Evolutionary conservation across 2,797 vertebrate species (phyloP).

Genomic region (Clarias laeviceps): DNA sequence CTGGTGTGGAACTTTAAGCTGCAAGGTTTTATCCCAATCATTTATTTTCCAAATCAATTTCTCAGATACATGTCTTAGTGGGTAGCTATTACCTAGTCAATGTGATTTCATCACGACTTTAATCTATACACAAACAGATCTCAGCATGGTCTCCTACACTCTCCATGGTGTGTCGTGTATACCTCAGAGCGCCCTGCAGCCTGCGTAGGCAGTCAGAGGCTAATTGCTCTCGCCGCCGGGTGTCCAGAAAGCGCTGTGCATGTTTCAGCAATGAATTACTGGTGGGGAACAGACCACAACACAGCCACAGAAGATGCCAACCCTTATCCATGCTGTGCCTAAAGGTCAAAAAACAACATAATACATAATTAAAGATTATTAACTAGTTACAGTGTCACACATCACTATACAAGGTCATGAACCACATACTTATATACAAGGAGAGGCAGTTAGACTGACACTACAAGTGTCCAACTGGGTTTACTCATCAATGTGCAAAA

Average conservation of each 20-base stretch:
- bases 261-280: slow-evolving; percentile 84
- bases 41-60: background rate
- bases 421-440: background rate
- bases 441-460: background rate
- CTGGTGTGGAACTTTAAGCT: slow-evolving; percentile 2
- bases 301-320: slow-evolving; percentile 97
- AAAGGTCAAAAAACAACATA: slow-evolving; percentile 29
- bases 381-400: background rate
- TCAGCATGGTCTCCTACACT: background rate
- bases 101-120: background rate
- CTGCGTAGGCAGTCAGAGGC: slow-evolving; percentile 82
- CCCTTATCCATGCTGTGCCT: slow-evolving; percentile 89
- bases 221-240: slow-evolving; percentile 76
- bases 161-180: background rate
- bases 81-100: background rate
- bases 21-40: background rate
- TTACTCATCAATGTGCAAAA: background rate
- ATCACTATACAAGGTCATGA: background rate
- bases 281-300: slow-evolving; percentile 91
- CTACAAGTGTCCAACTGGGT: background rate
- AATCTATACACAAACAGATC: background rate
- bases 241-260: slow-evolving; percentile 87
- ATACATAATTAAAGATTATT: background rate
- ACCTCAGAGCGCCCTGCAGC: slow-evolving; percentile 87
- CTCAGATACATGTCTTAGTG: background rate